Percentiles rank a stretch among this genome's conserved stretches.
These are phyloP conservation scores for Pteropus alecto DNA, from an alignment of 2,113 vertebrate genomes.

Conservation along the genomic window DNA sequence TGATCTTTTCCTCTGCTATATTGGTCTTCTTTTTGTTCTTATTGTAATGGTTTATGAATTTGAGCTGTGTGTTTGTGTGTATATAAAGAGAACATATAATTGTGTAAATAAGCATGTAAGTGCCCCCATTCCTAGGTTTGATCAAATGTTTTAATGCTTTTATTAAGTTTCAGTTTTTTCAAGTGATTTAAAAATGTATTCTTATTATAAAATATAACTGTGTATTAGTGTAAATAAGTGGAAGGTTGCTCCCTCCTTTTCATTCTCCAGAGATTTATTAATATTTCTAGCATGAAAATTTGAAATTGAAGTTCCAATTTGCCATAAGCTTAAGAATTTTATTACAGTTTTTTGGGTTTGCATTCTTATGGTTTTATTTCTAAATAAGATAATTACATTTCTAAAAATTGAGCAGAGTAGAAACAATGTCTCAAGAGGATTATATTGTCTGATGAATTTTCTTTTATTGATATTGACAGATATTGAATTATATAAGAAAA, in stretches of 20 bases:
- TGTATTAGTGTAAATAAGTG: not conserved
- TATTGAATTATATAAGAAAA: not conserved
- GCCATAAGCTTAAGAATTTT: not conserved
- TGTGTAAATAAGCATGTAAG: not conserved
- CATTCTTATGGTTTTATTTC: not conserved
- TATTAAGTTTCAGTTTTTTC: not conserved
- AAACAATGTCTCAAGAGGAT: not conserved
- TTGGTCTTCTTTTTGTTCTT: not conserved
- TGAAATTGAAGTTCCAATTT: constrained; percentile 19
- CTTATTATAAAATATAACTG: not conserved
- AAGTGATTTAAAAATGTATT: not conserved
- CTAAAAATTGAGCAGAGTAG: not conserved
- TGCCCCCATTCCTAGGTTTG: not conserved
- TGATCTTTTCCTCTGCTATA: not conserved
- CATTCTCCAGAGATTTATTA: not conserved
- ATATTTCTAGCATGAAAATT: not conserved
- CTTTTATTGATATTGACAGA: not conserved
- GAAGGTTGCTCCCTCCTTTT: not conserved
- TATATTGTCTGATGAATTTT: not conserved
- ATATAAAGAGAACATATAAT: not conserved
- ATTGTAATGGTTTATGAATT: not conserved
- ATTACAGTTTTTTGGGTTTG: not conserved
- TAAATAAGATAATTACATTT: constrained; percentile 32
- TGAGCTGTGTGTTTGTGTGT: not conserved
- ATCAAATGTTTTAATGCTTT: not conserved